Base-by-base conservation (phyloP, 2,888 invertebrate species). In the Eupithecia vulgata region DNA sequence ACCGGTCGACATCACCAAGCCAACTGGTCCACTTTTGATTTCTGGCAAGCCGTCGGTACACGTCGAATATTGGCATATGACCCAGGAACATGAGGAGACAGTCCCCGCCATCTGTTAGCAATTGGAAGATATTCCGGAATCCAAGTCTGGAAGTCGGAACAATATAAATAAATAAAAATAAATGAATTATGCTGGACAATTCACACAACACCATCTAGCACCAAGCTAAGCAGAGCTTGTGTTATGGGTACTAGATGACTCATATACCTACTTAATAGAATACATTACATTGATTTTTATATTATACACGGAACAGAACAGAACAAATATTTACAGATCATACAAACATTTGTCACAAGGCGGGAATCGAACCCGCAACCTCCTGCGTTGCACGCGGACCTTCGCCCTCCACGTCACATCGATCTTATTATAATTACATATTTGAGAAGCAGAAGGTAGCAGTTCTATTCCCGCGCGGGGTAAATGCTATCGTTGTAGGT, bases 1-100 rank as follows among this genome's bases (percentile, higher is more conserved):
- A 97, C 72, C 95, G 95, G 71, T 95, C 92, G 5, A 95, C 95
- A 82, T 97, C 96, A 83, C 94, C 90, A 93, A 97, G 96, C 85
- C 96, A 97, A 1, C 86, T 81, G 37, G 91, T 88, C 96, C 97
- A 97, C 81, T 95, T 95, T 1, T 82, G 80, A 65, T 80, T 85
- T 1, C 81, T 80, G 0, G 96, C 92, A 75, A 97, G 87, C n/a
- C 90, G 91, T 65, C 96, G 94, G 85, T 96, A 97, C 0, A 97
- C 95, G 57, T 96, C 95, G 84, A 95, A 97, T 10, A 97, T 95
- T 0, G 96, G 96, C 88, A 96, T 96, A 74, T 95, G 95, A 0
- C 96, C 96, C 40, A 97, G 87, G 82, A 97, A 97, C 25, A 96
- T 95, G 2, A 97, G 85, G 15, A 97, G 87, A 67, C 96, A 95